Evolutionary conservation across 2,113 vertebrate genomes (phyloP), one percentile per base, ranked within the genome.

Genomic region (Macrotus californicus): DNA sequence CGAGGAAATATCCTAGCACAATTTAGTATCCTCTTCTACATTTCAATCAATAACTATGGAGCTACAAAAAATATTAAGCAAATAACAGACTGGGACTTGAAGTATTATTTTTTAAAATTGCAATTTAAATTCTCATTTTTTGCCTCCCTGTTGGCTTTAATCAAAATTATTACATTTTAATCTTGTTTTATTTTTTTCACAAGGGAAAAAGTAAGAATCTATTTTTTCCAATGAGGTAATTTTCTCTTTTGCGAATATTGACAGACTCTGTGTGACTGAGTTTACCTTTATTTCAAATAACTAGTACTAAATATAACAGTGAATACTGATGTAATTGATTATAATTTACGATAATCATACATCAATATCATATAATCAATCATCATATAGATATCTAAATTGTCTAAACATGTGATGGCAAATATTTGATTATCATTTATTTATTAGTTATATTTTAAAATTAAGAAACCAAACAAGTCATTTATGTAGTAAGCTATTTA

Each of bases 251-350:
- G 22, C 70, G 39, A 84, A 48, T 73, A 73, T 54, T 91, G 31
- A 41, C 31, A 89, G 39, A 72, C 34, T 29, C 26, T 72, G n/a
- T 59, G 43, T 0, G 3, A 41, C 14, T 91, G 26, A 89, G 21
- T 72, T 94, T 36, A 73, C 13, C 9, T 90, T 96, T 64, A 56
- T 92, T 89, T 94, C 29, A 96, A 46, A 83, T 94, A 86, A 76
- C 77, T 39, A 81, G 19, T 54, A 43, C 22, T 80, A 93, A 91
- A 52, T 86, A 73, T 89, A 76, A 81, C 41, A 82, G 31, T 46
- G 21, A 83, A 86, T 80, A 18, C 19, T 43, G 26, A 31, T 75
- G 1, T 46, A 89, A 34, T 43, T 90, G 18, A 90, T 92, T 67
- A 80, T 89, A 29, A 3, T 61, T 41, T 41, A 31, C 41, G 22